Base-by-base conservation (phyloP, 2,113 vertebrate genomes). In the Micronycteris hirsuta region DNA sequence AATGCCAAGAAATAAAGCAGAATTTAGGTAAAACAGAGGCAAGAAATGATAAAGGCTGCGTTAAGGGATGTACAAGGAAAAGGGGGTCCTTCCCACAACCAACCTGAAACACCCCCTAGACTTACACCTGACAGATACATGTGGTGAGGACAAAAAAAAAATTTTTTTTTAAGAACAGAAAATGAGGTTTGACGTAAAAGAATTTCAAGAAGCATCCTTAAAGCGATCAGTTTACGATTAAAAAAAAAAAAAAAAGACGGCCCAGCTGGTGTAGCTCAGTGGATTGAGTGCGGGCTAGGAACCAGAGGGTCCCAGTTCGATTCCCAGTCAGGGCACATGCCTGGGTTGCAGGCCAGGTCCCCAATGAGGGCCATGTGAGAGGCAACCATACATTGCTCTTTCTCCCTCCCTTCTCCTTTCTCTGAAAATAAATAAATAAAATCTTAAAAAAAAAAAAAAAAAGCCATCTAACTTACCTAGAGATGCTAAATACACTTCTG, bases 401-500 rank as follows among this genome's bases (percentile, higher is more conserved):
- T n/a, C n/a, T n/a, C n/a, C n/a, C n/a, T n/a, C n/a, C n/a, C n/a
- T n/a, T n/a, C n/a, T n/a, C n/a, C n/a, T n/a, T n/a, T n/a, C n/a
- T n/a, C n/a, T n/a, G n/a, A n/a, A n/a, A n/a, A n/a, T n/a, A n/a
- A n/a, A n/a, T n/a, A n/a, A n/a, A n/a, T n/a, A n/a, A n/a, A n/a
- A n/a, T n/a, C n/a, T 74, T 14, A 49, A 83, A 49, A 47, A 77
- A 47, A 38, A 45, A 41, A 43, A 56, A 63, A 41, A 45, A 68
- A 49, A 86, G 13, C n/a, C 61, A n/a, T 61, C 31, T 19, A 56
- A 98, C 98, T 98, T 98, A 99, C 99, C 99, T 95, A 99, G 98
- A 97, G 99, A 99, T 52, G 99, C 99, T 38, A 99, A 98, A 97
- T 99, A 99, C 47, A 99, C 96, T 93, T 99, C 99, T 0, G 99